Base-by-base conservation (phyloP, 2,113 vertebrate genomes). In the Nibea albiflora region DNA sequence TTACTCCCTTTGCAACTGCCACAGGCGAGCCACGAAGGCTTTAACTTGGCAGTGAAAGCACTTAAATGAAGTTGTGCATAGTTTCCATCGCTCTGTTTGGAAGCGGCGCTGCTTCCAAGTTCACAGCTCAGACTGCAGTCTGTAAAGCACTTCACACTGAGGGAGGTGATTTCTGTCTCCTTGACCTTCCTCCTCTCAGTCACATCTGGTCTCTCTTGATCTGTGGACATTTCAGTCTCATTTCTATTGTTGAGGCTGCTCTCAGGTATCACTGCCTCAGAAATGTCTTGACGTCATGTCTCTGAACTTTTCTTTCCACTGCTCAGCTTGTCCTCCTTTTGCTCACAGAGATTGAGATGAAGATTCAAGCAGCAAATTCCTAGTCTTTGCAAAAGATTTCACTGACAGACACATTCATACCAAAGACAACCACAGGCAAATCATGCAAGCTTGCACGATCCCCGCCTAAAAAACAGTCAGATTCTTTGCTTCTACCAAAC, bases 1-100 rank as follows among this genome's bases (percentile, higher is more conserved):
- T 56, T 49, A 78, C 66, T 84, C 76, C 47, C 57, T 73, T 39
- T 49, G 71, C 80, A 63, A 76, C 89, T 86, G 87, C 83, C 66
- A 42, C 77, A 73, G 61, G 75, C 5, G 54, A 83, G 71, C 83
- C 77, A 73, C 47, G 63, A 78, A 72, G 61, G 19, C 63, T 84
- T 86, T 28, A 28, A 77, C 76, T 78, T 88, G 87, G 83, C 79
- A 79, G 78, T 66, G 77, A 81, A 81, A 65, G 42, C 73, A 63
- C 72, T 82, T 69, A 75, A 92, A 85, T 81, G 57, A 84, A 86
- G 81, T 67, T 50, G 58, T 78, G 81, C 83, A 88, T 88, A 88
- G 73, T 92, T 93, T 92, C 90, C 89, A 57, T 50, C n/a, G 81
- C 86, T 87, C 62, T 70, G 65, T 83, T 88, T 86, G 75, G 69